Base-by-base conservation (phyloP, 2,888 invertebrate species). In the Metacarcinus magister region DNA sequence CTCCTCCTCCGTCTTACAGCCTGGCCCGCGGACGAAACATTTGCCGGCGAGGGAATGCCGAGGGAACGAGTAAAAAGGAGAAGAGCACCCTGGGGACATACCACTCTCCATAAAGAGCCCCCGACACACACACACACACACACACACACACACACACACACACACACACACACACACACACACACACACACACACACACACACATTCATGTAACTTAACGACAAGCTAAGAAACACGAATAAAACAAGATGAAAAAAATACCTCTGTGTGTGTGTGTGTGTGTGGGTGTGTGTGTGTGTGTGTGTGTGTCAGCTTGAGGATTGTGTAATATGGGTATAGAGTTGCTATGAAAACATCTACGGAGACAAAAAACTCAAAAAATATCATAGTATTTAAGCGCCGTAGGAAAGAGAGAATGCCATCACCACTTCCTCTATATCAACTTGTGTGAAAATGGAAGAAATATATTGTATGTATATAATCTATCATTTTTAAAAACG, bases 101-200 rank as follows among this genome's bases (percentile, higher is more conserved):
- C 67, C 23, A n/a, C 23, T 23, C 67, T 67, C n/a, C 67, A 67
- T 67, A 67, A 67, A 67, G 23, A 16, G 23, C 19, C 19, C 5
- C 67, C 19, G 23, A 67, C 67, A 67, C 67, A 67, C 67, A 67
- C 67, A 67, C 67, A 67, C 67, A 67, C 67, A 67, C 67, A 67
- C 67, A 67, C 67, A 67, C 67, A 67, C 67, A 67, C 67, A 67
- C 67, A 67, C 67, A 67, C 67, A 67, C 67, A 67, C 67, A 67
- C 67, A 67, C 67, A 67, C 67, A 67, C 67, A 67, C 67, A 67
- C 67, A 67, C 67, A 67, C 67, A 67, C 67, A 67, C 67, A 67
- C 60, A 60, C 60, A 60, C 60, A 60, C 60, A 60, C 60, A 60
- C 60, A 60, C 60, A 60, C 60, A 60, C 60, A 60, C 60, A 60